Evolutionary conservation across 2,797 vertebrate species (phyloP), one percentile per base, ranked within the genome.

Genomic region (Coregonus sp.): DNA sequence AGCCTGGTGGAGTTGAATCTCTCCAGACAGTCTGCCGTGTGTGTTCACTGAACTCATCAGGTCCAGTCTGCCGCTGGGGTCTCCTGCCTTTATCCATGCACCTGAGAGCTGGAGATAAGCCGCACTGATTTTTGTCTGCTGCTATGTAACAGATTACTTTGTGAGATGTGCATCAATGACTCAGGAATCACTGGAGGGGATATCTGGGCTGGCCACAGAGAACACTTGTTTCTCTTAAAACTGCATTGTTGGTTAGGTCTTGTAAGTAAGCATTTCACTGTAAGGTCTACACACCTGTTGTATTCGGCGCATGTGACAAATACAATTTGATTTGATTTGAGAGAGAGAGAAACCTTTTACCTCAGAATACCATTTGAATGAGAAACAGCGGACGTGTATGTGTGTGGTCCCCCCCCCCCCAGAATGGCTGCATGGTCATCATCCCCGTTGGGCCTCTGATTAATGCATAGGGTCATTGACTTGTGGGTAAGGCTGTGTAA

Each of bases 51-150:
- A 80, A 78, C 80, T 84, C 63, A 70, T 35, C 72, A 75, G 73
- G 69, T 84, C 68, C 75, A 66, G 82, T 81, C 78, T 86, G 70
- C 77, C 81, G 73, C 54, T 80, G 33, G 79, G 83, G 79, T 80
- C 78, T 75, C 81, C 81, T 84, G 88, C 84, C 86, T 92, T 76
- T 73, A 87, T 89, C 82, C 83, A 69, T 82, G 88, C 87, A 89
- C 81, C 91, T 93, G 93, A 90, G 90, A 83, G 89, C 86, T 61
- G 74, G 82, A 92, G 93, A 94, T 93, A 94, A 94, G 89, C 65
- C 75, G 82, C 72, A 73, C 73, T 87, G 92, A 94, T 94, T 91
- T 91, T 92, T 93, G 92, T 92, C 56, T 20, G 56, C 92, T 90
- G 86, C 88, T 90, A 82, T 75, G 88, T 77, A 83, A 84, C 83